Base-by-base conservation (phyloP, 2,797 vertebrate species). In the Malacoraja senta region DNA sequence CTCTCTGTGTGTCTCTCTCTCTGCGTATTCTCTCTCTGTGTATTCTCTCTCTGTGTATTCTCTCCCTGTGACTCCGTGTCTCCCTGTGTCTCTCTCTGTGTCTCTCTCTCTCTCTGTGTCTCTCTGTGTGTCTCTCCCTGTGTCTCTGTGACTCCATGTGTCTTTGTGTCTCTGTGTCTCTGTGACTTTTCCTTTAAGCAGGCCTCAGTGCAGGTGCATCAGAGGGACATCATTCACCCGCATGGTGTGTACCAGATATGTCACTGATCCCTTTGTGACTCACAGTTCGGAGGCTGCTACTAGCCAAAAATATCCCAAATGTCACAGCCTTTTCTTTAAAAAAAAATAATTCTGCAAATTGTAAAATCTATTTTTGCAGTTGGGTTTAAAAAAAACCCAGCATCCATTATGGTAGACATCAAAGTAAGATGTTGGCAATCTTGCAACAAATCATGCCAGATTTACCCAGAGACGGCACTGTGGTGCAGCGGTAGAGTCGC, bases 161-260 rank as follows among this genome's bases (percentile, higher is more conserved):
- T 13, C 4, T 68, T 8, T 68, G 10, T 12, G 10, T 12, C 9
- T 17, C 68, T 71, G 12, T 71, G 68, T 13, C 65, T 1, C 17
- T 71, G 1, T 71, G 68, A 71, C 8, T 68, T 88, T 17, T 32
- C n/a, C 84, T 88, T 88, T 88, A 88, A 68, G 8, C 19, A 88
- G 61, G 19, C 10, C 61, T 65, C 1, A 1, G 17, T 26, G 61
- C 84, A 88, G 58, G 15, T 19, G 17, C 13, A n/a, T 68, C 61
- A 26, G 10, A 19, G 21, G 68, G 35, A 61, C 84, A 88, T 88
- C 84, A 88, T 61, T 88, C 84, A 88, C 61, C n/a, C 10, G n/a
- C 84, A 35, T 63, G 35, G n/a, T 35, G 84, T 88, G 84, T 88
- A 35, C 84, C 84, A 88, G 63, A 88, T 88, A 88, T 88, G 84